Conservation (phyloP, 1,140 invertebrate species). For the Tribolium madens region DNA sequence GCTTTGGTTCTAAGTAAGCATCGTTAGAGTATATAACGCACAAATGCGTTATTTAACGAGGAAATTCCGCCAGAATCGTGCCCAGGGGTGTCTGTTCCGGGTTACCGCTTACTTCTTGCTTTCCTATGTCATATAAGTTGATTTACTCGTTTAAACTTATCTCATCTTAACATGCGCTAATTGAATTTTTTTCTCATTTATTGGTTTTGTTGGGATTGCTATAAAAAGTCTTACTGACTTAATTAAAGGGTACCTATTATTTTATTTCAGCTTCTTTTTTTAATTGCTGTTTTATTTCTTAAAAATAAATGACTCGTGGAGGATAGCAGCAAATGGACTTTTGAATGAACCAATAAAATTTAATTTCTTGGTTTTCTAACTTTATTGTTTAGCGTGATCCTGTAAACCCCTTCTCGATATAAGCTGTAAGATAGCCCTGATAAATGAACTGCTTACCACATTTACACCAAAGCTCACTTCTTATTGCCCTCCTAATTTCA, state of each 20-base stretch:
- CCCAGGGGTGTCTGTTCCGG: slow-evolving; percentile 33
- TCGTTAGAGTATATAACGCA: slow-evolving; percentile 39
- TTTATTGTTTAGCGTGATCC: slow-evolving; percentile 38
- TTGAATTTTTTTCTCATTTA: slow-evolving; percentile 13
- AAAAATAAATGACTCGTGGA: slow-evolving; percentile 34
- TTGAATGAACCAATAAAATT: slow-evolving; percentile 44
- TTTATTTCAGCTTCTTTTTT: slow-evolving; percentile 40
- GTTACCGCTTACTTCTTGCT: slow-evolving; percentile 39
- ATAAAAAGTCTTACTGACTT: slow-evolving; percentile 7
- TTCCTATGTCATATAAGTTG: slow-evolving; percentile 40
- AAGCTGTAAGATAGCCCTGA: slow-evolving; percentile 7
- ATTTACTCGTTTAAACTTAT: slow-evolving; percentile 25
- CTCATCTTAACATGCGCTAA: slow-evolving; percentile 24
- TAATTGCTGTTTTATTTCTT: slow-evolving; percentile 40
- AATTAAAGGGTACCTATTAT: slow-evolving; percentile 32
- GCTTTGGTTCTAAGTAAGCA: slow-evolving; percentile 35
- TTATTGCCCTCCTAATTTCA: background rate
- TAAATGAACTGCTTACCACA: slow-evolving; percentile 19
- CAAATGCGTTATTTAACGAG: slow-evolving; percentile 44
- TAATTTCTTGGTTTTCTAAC: slow-evolving; percentile 24
- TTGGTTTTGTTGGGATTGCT: background rate
- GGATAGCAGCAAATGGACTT: slow-evolving; percentile 43
- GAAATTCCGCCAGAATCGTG: slow-evolving; percentile 37
- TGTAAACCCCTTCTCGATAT: slow-evolving; percentile 32
- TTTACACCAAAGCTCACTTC: slow-evolving; percentile 1